phyloP scores from a whole-genome alignment of 2,888 invertebrate genomes.

The Deilephila elpenor region DNA sequence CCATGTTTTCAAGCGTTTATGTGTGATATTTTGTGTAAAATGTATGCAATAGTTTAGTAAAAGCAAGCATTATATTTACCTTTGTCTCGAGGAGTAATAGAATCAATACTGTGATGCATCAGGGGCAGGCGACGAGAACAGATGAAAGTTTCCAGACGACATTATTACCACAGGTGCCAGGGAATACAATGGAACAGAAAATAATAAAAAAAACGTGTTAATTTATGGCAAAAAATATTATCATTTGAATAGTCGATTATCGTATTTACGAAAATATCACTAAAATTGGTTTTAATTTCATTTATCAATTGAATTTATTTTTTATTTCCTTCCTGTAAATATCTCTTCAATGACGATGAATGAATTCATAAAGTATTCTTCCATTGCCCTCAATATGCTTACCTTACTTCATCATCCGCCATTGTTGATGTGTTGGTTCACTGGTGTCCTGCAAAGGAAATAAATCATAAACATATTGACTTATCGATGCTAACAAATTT shows the following conservation, averaged over 20 bases:
- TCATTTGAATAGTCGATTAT: not conserved
- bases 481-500: not conserved
- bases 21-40: not conserved
- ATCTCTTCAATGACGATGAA: not conserved
- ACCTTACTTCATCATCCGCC: slow-evolving; percentile 98
- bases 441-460: slow-evolving; percentile 83
- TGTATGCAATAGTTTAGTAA: not conserved
- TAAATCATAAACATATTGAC: not conserved
- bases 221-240: not conserved
- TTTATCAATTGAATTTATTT: not conserved
- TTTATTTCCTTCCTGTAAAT: not conserved
- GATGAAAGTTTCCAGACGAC: slow-evolving; percentile 36
- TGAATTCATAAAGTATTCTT: not conserved
- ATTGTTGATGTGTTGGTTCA: slow-evolving; percentile 87
- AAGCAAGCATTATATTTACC: slow-evolving; percentile 56
- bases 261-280: not conserved
- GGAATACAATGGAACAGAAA: slow-evolving; percentile 58
- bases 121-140: slow-evolving; percentile 35
- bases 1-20: slow-evolving; percentile 1
- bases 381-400: slow-evolving; percentile 60
- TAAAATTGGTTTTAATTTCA: not conserved
- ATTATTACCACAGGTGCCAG: slow-evolving; percentile 37
- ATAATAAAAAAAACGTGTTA: slow-evolving; percentile 43
- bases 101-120: slow-evolving; percentile 64
- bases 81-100: slow-evolving; percentile 70